These are phyloP conservation scores for Mesembrinibis cayennensis DNA, from an alignment of 2,113 vertebrate species.

Conservation along the genomic window DNA sequence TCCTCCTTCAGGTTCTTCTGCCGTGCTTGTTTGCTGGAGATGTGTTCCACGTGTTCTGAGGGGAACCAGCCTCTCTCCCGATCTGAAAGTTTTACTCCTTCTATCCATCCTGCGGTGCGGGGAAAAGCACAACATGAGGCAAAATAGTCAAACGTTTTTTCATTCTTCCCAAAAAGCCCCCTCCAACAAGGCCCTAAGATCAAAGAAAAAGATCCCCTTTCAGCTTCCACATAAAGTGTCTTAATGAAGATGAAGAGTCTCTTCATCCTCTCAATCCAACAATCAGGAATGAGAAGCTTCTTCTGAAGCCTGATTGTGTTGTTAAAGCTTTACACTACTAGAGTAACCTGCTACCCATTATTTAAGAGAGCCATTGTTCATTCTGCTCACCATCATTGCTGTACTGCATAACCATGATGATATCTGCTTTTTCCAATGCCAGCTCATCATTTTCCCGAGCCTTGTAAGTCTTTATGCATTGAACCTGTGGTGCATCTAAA, in stretches of 20 bases:
- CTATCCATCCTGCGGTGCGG: constrained; percentile 85
- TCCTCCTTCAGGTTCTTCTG: constrained; percentile 89
- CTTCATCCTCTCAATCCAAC: not conserved
- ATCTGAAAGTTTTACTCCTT: constrained; percentile 90
- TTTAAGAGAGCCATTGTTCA: not conserved
- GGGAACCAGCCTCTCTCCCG: constrained; percentile 91
- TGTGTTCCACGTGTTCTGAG: constrained; percentile 82
- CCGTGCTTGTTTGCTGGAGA: constrained; percentile 80
- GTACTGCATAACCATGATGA: constrained; percentile 87
- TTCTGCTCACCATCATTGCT: constrained; percentile 87
- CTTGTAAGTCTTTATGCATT: constrained; percentile 87
- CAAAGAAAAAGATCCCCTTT: not conserved
- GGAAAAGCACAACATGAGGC: not conserved
- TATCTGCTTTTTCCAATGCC: constrained; percentile 92
- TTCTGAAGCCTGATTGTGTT: not conserved
- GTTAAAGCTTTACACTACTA: not conserved
- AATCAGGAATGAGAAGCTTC: not conserved
- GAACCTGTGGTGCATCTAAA: constrained; percentile 88
- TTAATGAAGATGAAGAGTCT: not conserved
- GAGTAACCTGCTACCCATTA: not conserved
- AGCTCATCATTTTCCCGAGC: constrained; percentile 93
- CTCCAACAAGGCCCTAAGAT: not conserved
- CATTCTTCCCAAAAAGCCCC: not conserved
- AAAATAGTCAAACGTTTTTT: not conserved
- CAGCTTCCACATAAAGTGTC: not conserved